phyloP scores from a whole-genome alignment of 2,888 invertebrate genomes.

The Coleophora flavipennella region DNA sequence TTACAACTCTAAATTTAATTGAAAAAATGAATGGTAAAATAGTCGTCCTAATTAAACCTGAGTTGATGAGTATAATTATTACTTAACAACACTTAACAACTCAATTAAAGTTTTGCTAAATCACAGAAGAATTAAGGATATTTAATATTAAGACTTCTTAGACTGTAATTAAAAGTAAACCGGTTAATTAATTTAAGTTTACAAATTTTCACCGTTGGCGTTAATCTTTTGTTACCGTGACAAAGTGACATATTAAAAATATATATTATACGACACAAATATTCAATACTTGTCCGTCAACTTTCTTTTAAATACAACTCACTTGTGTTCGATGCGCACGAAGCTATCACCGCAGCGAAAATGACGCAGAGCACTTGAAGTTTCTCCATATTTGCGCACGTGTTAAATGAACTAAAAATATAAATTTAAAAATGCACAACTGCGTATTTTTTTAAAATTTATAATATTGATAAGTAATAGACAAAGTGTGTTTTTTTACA shows the following conservation, averaged over 20 bases:
- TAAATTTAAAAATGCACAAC: constrained; percentile 1
- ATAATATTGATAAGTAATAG: constrained; percentile 2
- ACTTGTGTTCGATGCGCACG: constrained; percentile 53
- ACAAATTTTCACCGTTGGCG: too few relatives aligned
- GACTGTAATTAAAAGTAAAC: too few relatives aligned
- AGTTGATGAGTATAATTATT: too few relatives aligned
- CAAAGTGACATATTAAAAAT: not conserved
- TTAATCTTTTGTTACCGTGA: too few relatives aligned
- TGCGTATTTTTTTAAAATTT: constrained; percentile 4
- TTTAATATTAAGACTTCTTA: too few relatives aligned
- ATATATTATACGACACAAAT: constrained; percentile 21
- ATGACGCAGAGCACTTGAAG: constrained; percentile 40
- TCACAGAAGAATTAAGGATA: too few relatives aligned
- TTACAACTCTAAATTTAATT: too few relatives aligned
- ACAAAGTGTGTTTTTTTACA: constrained; percentile 11
- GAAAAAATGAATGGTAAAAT: too few relatives aligned
- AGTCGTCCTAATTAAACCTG: too few relatives aligned
- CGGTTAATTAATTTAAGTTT: too few relatives aligned
- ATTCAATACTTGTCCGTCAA: constrained; percentile 33
- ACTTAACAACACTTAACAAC: too few relatives aligned
- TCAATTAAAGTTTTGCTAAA: too few relatives aligned
- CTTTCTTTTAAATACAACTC: constrained; percentile 54
- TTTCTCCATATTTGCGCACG: constrained; percentile 35
- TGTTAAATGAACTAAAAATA: constrained; percentile 6
- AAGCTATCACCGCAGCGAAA: constrained; percentile 39